Percentiles rank a stretch among this genome's conserved stretches.
These are phyloP conservation scores for Watsonalla binaria DNA, from an alignment of 2,888 invertebrate species.

Conservation along the genomic window DNA sequence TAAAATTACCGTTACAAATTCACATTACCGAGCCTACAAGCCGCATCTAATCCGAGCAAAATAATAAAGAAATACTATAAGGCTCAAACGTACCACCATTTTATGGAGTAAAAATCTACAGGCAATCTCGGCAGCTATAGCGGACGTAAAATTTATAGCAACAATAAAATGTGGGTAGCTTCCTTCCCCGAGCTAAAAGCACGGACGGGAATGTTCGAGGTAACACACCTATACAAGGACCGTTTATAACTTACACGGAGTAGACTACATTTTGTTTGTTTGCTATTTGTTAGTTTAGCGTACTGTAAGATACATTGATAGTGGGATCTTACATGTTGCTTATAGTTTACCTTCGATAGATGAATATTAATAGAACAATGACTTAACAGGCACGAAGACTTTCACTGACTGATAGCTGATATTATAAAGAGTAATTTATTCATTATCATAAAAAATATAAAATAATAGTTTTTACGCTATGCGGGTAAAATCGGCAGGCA, in stretches of 20 bases:
- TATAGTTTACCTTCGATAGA: no score
- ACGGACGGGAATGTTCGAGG: slow-evolving; percentile 33
- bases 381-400: no score
- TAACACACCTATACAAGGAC: slow-evolving; percentile 19
- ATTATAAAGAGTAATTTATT: no score
- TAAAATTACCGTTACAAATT: slow-evolving; percentile 45
- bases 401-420: no score
- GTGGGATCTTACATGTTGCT: no score
- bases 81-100: slow-evolving; percentile 30
- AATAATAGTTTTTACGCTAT: no score
- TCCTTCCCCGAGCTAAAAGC: slow-evolving; percentile 56
- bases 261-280: slow-evolving; percentile 9
- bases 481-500: no score
- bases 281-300: slow-evolving; percentile 17
- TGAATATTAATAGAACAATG: no score
- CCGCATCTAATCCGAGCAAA: slow-evolving; percentile 22
- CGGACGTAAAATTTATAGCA: slow-evolving; percentile 69
- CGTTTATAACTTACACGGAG: neutral
- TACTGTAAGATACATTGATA: no score
- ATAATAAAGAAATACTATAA: slow-evolving; percentile 31
- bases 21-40: slow-evolving; percentile 33
- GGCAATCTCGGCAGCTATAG: slow-evolving; percentile 65
- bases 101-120: slow-evolving; percentile 62
- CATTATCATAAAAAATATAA: no score
- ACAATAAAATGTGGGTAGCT: slow-evolving; percentile 73